Conservation (phyloP, 2,888 invertebrate genomes). For the Andrena hattorfiana region DNA sequence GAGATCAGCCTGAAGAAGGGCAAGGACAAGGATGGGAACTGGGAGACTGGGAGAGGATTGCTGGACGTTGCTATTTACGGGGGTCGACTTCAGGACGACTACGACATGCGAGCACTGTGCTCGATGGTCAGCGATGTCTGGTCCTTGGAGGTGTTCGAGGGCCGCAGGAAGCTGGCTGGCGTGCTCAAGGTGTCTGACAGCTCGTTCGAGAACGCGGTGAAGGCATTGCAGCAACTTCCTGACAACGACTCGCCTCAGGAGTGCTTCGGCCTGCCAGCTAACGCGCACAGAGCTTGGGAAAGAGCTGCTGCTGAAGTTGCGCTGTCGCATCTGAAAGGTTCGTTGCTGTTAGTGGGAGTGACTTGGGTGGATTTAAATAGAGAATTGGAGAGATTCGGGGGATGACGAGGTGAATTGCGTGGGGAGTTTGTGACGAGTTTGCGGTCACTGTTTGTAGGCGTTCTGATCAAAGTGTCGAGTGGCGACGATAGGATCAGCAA, state of each 20-base stretch:
- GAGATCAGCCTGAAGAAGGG: slow-evolving; percentile 74
- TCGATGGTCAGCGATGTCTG: slow-evolving; percentile 88
- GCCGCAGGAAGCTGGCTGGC: slow-evolving; percentile 86
- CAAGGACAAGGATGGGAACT: slow-evolving; percentile 69
- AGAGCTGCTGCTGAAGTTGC: slow-evolving; percentile 88
- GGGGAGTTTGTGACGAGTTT: slow-evolving; percentile 38
- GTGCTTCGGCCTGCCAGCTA: slow-evolving; percentile 94
- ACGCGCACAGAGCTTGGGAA: slow-evolving; percentile 94
- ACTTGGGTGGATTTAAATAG: too few species aligned
- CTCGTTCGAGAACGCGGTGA: slow-evolving; percentile 88
- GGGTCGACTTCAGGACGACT: slow-evolving; percentile 92
- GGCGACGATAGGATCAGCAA: slow-evolving; percentile 51
- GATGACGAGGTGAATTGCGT: neutral
- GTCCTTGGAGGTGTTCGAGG: slow-evolving; percentile 86
- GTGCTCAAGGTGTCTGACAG: slow-evolving; percentile 73
- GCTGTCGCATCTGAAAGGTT: slow-evolving; percentile 88
- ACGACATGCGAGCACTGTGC: slow-evolving; percentile 89
- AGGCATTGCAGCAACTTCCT: slow-evolving; percentile 89
- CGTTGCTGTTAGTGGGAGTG: slow-evolving; percentile 1
- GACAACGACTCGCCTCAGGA: slow-evolving; percentile 90
- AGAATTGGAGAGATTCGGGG: too few species aligned
- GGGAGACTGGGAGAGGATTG: slow-evolving; percentile 90
- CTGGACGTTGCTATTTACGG: slow-evolving; percentile 94
- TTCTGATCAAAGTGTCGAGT: slow-evolving; percentile 40
- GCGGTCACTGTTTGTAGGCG: slow-evolving; percentile 50